These are phyloP conservation scores for Drosophila atripex DNA, from an alignment of 2,888 invertebrate genomes.

Conservation along the genomic window DNA sequence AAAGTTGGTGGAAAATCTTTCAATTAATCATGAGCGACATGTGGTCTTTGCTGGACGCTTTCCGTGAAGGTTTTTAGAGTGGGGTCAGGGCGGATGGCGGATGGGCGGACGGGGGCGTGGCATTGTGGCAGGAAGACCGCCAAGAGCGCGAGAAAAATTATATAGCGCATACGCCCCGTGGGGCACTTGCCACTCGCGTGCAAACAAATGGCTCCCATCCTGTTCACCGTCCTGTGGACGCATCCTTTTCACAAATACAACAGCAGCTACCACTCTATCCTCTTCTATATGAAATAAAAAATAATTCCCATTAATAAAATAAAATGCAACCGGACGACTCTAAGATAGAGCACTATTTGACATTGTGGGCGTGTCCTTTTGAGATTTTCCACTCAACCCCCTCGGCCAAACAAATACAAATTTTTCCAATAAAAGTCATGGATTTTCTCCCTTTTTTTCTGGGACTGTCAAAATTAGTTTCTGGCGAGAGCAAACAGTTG, in stretches of 20 bases:
- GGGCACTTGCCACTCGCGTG: constrained; percentile 33
- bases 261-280: too few species aligned
- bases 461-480: constrained; percentile 49
- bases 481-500: constrained; percentile 45
- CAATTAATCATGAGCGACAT: constrained; percentile 77
- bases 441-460: constrained; percentile 9
- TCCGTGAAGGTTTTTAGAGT: not conserved
- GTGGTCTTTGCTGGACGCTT: constrained; percentile 57
- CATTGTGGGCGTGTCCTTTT: constrained; percentile 54
- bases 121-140: constrained; percentile 49
- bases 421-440: constrained; percentile 53
- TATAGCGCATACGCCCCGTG: constrained; percentile 69
- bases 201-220: constrained; percentile 72
- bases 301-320: constrained; percentile 67
- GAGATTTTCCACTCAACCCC: constrained; percentile 5
- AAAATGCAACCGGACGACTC: constrained; percentile 48
- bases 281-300: too few species aligned
- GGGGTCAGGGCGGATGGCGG: too few species aligned
- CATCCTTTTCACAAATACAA: constrained; percentile 14
- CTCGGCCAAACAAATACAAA: constrained; percentile 32
- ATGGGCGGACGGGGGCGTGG: constrained; percentile 17
- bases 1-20: constrained; percentile 68
- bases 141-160: constrained; percentile 73
- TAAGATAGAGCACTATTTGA: constrained; percentile 56
- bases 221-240: constrained; percentile 41